Conservation (phyloP, 1,140 invertebrate species). For the Littorina saxatilis region DNA sequence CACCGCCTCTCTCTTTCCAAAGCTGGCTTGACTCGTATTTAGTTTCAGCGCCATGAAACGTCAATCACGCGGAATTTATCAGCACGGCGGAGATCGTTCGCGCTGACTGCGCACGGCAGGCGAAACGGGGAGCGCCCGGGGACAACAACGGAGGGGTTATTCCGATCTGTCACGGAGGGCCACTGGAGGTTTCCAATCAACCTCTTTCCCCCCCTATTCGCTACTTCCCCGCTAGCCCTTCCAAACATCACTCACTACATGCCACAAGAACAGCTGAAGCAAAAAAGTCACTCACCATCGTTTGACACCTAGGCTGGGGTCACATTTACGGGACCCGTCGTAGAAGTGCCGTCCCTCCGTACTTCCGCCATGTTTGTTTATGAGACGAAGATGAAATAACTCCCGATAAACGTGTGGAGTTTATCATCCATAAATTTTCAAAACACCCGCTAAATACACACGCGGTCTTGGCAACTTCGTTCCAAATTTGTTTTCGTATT, state of each 20-base stretch:
- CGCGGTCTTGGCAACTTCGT: not conserved
- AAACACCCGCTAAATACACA: not conserved
- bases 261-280: conserved; percentile 4
- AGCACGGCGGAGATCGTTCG: conserved; percentile 39
- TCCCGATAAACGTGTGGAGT: conserved; percentile 29
- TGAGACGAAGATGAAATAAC: conserved; percentile 41
- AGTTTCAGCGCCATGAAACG: conserved; percentile 41
- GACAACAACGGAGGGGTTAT: conserved; percentile 36
- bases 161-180: conserved; percentile 34
- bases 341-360: conserved; percentile 35
- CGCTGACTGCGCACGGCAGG: conserved; percentile 41
- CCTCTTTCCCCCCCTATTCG: not conserved
- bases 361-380: conserved; percentile 43
- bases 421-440: conserved; percentile 12
- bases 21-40: conserved; percentile 29
- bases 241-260: conserved; percentile 11
- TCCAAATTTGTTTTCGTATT: conserved; percentile 3
- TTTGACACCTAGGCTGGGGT: conserved; percentile 39
- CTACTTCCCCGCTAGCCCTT: conserved; percentile 1
- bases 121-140: conserved; percentile 39
- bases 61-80: conserved; percentile 43
- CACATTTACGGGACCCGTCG: conserved; percentile 38
- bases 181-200: conserved; percentile 30
- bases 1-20: not conserved
- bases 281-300: conserved; percentile 38